Evolutionary conservation across 2,888 invertebrate species (phyloP), one percentile per base, ranked within the genome.

Genomic region (Melinaea marsaeus): DNA sequence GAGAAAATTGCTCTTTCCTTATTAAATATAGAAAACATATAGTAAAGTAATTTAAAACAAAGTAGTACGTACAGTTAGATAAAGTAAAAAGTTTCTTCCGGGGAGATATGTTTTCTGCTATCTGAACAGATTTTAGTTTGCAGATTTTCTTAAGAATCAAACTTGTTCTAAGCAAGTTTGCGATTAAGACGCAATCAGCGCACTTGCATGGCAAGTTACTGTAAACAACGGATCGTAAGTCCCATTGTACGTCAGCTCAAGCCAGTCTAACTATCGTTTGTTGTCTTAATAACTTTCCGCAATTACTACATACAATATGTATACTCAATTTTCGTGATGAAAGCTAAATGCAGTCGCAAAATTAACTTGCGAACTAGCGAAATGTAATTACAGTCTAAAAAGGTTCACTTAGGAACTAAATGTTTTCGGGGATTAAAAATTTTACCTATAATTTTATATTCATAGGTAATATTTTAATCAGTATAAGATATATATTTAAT

Each of bases 111-210:
- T 67, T 62, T 65, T 63, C 54, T 47, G 60, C 54, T 61, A 63
- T 59, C 62, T 67, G 59, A 63, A 47, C 57, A 55, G 55, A 55
- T 61, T 61, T 63, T 60, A 69, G 69, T 68, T 69, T 65, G 65
- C 61, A 74, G 75, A 75, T 76, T 79, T 77, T 76, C 76, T 75
- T 77, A 79, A 79, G 78, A 81, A 82, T 79, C 79, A 79, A 83
- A 82, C 77, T 80, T 78, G 77, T 76, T 76, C 76, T 75, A 77
- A 79, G 79, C 75, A 78, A 84, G 83, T 86, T 83, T 71, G 80
- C 80, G 83, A 85, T 86, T 84, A 84, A 86, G 82, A 84, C 83
- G 84, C 83, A 83, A 86, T 85, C 84, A 83, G 74, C 62, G 77
- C 71, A 78, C 72, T 72, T 74, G 73, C 74, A 71, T 71, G 70